Evolutionary conservation across 2,797 vertebrate species (phyloP).

Genomic region (Falco novaeseelandiae): DNA sequence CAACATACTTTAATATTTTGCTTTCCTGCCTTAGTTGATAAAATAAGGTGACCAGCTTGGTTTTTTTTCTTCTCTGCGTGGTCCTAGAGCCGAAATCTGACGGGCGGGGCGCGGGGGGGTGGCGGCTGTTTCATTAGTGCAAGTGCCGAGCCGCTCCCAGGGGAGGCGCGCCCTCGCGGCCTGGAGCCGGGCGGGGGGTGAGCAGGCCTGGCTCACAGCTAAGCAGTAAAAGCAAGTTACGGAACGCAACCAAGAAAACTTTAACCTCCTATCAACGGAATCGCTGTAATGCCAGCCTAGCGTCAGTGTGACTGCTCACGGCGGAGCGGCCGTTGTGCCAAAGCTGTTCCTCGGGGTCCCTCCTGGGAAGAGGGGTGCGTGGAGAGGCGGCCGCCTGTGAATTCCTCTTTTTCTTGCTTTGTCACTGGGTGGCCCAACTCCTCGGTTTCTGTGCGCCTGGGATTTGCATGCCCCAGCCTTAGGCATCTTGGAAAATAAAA

Average conservation of each 20-base stretch:
- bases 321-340: background rate
- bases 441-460: background rate
- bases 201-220: rapidly evolving
- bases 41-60: no score
- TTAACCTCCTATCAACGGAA: background rate
- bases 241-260: background rate
- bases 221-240: background rate
- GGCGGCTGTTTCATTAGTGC: no score
- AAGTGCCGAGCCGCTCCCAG: background rate
- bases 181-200: background rate
- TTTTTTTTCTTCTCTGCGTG: no score
- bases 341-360: background rate
- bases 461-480: background rate
- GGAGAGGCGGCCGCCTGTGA: rapidly evolving
- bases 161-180: background rate
- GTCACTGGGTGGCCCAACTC: background rate
- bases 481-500: background rate
- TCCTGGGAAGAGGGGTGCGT: rapidly evolving
- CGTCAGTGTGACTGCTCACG: background rate
- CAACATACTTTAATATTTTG: no score
- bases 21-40: no score
- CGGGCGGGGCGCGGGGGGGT: rapidly evolving
- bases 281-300: background rate
- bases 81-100: background rate
- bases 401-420: background rate